Evolutionary conservation across 2,888 invertebrate species (phyloP).

Genomic region (Ametastegia equiseti): DNA sequence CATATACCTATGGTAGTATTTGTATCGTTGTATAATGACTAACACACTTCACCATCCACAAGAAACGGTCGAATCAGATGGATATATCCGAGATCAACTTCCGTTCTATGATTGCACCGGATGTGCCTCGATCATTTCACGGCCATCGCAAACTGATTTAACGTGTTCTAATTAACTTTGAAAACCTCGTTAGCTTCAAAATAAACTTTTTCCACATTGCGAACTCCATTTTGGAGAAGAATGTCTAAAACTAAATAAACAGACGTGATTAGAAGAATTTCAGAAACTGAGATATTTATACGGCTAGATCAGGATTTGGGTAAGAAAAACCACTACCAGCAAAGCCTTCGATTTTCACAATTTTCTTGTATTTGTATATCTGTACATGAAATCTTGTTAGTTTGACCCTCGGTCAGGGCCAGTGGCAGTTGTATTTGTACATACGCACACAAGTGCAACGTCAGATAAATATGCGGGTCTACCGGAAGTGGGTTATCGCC

Average conservation of each 20-base stretch:
- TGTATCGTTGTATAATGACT: background rate
- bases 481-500: background rate
- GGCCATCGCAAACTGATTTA: background rate
- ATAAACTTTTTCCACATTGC: too few relatives aligned
- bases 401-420: background rate
- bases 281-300: too few relatives aligned
- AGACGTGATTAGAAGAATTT: too few relatives aligned
- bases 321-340: too few relatives aligned
- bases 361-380: too few relatives aligned
- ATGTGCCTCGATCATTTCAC: background rate
- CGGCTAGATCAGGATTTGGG: too few relatives aligned
- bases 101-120: background rate
- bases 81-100: slow-evolving; percentile 19
- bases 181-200: background rate
- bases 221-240: too few relatives aligned
- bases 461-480: background rate
- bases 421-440: background rate
- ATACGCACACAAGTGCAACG: background rate
- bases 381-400: too few relatives aligned
- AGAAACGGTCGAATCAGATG: background rate
- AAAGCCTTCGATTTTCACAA: too few relatives aligned
- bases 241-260: too few relatives aligned
- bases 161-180: background rate
- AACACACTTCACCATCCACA: background rate
- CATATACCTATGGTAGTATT: background rate